These are phyloP conservation scores for Eudorcas thomsonii DNA, from an alignment of 2,113 vertebrate species.

Conservation along the genomic window DNA sequence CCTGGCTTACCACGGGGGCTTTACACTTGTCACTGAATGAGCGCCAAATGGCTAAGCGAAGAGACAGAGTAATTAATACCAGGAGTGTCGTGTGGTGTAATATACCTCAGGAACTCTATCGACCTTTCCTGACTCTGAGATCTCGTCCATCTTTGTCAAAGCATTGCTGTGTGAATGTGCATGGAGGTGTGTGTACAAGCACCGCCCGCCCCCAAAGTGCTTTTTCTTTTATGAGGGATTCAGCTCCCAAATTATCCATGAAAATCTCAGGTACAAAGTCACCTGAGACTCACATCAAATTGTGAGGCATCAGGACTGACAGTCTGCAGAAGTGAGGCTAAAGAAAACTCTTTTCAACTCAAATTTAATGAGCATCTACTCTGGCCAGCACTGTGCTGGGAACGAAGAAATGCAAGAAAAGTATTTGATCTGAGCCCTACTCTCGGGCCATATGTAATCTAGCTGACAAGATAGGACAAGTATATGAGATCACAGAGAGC, in stretches of 20 bases:
- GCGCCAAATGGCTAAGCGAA: neutral
- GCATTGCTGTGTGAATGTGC: neutral
- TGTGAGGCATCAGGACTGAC: neutral
- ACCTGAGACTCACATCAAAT: neutral
- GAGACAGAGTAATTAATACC: neutral
- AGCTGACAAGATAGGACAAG: neutral
- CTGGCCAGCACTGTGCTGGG: neutral
- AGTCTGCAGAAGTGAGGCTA: neutral
- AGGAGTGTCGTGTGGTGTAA: too few species aligned
- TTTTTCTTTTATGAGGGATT: neutral
- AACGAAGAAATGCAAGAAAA: neutral
- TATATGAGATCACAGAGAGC: neutral
- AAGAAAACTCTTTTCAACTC: neutral
- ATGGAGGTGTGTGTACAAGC: neutral
- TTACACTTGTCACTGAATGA: neutral
- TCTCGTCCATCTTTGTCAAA: neutral
- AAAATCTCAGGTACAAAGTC: neutral
- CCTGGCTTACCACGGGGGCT: neutral
- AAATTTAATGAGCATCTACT: neutral
- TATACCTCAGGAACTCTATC: neutral
- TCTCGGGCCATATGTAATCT: neutral
- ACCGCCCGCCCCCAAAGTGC: rapidly evolving
- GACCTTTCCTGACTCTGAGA: neutral
- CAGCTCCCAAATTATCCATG: neutral
- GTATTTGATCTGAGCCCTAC: neutral